Base-by-base conservation (phyloP, 2,113 vertebrate species). In the Pachyramphus minor region DNA sequence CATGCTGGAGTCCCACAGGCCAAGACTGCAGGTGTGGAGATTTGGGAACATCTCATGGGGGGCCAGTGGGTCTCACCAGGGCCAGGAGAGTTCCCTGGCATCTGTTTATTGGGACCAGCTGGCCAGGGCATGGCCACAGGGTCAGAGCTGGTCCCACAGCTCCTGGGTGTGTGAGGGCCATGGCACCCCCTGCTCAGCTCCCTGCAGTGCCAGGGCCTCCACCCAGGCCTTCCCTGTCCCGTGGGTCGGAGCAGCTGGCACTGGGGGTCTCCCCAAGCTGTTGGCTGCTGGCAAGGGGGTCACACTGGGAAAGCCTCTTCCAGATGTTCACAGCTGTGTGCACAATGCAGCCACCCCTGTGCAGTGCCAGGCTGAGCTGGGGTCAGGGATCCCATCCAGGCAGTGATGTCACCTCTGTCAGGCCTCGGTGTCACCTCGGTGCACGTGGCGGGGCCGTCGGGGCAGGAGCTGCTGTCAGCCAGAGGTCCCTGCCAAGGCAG, bases 311-410 rank as follows among this genome's bases (percentile, higher is more conserved):
- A 41, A 81, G 64, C 55, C 71, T 22, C 44, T 53, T 72, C 91
- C 94, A 96, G 94, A 78, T 94, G 91, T 73, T 69, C 84, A 9
- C 89, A 96, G 91, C 91, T 96, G 89, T 28, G 67, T 1, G 3
- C 31, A 2, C 9, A 9, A 35, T 23, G 1, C n/a, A 1, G 35
- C 31, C 2, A 4, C 56, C 28, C 67, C 12, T 2, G 21, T 15
- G 6, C 27, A 2, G 24, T 1, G 3, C 95, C 87, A 55, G 84
- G 60, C 79, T 6, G 66, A 0, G 8, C 4, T 0, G 33, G 75
- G 75, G 44, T 27, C 42, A 35, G 53, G 58, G 44, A 76, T 31
- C 3, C 0, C 5, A 3, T 13, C 4, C 13, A 41, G 63, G 72
- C 67, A 62, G 25, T 1, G 1, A 16, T 1, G 44, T 12, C 23